A percentile compares a stretch with the other conserved stretches of the same genome.
phyloP scores from a whole-genome alignment of 2,888 invertebrate genomes.

The Mythimna loreyi region DNA sequence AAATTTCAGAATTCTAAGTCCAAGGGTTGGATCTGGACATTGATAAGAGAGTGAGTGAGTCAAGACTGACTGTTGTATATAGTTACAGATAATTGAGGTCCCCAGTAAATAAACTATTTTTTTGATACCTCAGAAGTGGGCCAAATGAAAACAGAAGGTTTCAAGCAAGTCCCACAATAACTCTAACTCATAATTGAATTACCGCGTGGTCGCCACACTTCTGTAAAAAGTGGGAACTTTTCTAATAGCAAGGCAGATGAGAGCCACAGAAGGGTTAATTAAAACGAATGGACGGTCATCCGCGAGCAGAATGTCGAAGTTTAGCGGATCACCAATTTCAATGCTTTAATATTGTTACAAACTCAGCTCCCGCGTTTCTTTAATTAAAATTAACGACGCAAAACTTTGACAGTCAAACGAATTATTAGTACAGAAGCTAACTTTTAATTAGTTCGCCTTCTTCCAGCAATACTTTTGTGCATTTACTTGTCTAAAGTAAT shows the following conservation, averaged over 20 bases:
- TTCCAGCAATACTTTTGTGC: constrained; percentile 88
- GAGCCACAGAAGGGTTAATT: constrained; percentile 87
- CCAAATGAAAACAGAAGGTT: constrained; percentile 40
- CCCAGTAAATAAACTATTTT: constrained; percentile 13
- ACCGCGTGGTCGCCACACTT: constrained; percentile 74
- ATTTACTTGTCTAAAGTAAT: constrained; percentile 84
- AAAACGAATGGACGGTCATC: constrained; percentile 89
- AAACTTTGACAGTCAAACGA: constrained; percentile 91
- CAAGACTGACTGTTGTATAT: not conserved
- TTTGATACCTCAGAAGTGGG: constrained; percentile 35
- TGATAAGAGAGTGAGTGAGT: too few species aligned
- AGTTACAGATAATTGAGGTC: constrained; percentile 7
- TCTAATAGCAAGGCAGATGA: constrained; percentile 81
- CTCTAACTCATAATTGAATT: constrained; percentile 81
- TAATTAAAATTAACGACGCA: constrained; percentile 91
- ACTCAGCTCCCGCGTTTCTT: constrained; percentile 88
- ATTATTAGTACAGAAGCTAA: constrained; percentile 90
- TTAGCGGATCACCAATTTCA: constrained; percentile 90
- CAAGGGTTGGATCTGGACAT: too few species aligned
- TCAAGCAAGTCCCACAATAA: constrained; percentile 68
- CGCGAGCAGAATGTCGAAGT: constrained; percentile 87
- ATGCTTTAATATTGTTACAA: constrained; percentile 90
- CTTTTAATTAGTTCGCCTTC: constrained; percentile 90
- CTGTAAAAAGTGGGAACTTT: constrained; percentile 78
- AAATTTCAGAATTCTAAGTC: too few species aligned